phyloP scores from a whole-genome alignment of 2,113 vertebrate species.

The Mirounga angustirostris region DNA sequence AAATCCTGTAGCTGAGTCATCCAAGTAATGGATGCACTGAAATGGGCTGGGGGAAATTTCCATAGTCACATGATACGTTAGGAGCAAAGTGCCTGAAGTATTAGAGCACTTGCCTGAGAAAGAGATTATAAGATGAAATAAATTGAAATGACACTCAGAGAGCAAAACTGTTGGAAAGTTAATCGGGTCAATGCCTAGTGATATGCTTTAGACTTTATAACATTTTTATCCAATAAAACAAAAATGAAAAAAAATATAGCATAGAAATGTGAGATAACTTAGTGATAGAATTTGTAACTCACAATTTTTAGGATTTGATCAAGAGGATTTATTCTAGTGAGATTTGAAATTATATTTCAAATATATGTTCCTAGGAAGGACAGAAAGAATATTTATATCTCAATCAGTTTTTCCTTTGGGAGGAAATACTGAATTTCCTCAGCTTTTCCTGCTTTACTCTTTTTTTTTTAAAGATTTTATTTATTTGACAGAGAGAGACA shows the following conservation, averaged over 20 bases:
- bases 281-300: not conserved
- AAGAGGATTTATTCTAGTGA: conserved; percentile 39
- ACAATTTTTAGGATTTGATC: not conserved
- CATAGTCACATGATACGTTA: not conserved
- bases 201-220: conserved; percentile 64
- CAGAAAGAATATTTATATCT: not conserved
- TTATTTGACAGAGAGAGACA: too few relatives aligned
- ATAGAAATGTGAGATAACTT: not conserved
- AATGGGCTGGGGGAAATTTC: conserved; percentile 67
- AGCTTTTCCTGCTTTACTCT: not conserved
- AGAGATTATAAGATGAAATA: conserved; percentile 41
- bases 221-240: not conserved
- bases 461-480: not conserved
- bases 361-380: not conserved
- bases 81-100: conserved; percentile 56
- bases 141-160: conserved; percentile 77
- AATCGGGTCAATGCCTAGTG: conserved; percentile 54
- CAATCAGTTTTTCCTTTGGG: conserved; percentile 1
- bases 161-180: conserved; percentile 59
- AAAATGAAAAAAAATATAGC: conserved; percentile 16
- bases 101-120: not conserved
- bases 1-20: conserved; percentile 61
- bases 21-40: conserved; percentile 56
- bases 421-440: conserved; percentile 43
- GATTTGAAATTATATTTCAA: not conserved